Evolutionary conservation across 2,888 invertebrate genomes (phyloP).

Genomic region (Drosophila rellima): DNA sequence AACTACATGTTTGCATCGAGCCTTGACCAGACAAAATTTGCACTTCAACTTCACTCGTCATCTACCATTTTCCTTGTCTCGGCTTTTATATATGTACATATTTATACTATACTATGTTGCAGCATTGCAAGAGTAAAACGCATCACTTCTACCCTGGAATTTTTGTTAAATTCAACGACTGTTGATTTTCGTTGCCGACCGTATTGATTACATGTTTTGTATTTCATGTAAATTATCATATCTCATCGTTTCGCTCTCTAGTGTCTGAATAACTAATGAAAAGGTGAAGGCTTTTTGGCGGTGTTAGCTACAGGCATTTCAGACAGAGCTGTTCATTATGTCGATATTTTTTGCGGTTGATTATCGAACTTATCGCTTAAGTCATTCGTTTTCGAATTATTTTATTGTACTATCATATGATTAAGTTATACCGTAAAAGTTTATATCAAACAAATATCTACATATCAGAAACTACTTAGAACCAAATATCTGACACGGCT

Average conservation of each 20-base stretch:
- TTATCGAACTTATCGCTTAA: constrained; percentile 28
- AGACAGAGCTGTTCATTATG: constrained; percentile 18
- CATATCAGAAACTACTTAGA: neutral
- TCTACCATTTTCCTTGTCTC: constrained; percentile 37
- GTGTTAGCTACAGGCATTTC: constrained; percentile 32
- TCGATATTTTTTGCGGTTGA: neutral
- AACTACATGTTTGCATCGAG: constrained; percentile 4
- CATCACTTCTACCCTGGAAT: constrained; percentile 1
- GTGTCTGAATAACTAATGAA: constrained; percentile 31
- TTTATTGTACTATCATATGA: neutral
- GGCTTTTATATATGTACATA: constrained; percentile 10
- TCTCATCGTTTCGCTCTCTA: constrained; percentile 36
- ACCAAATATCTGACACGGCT: neutral
- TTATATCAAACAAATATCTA: neutral
- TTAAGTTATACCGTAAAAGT: neutral
- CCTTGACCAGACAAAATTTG: constrained; percentile 7
- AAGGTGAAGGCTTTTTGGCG: constrained; percentile 55
- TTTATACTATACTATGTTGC: neutral
- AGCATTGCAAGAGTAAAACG: constrained; percentile 7
- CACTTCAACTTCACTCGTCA: constrained; percentile 14
- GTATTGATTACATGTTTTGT: constrained; percentile 39
- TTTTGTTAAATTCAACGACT: constrained; percentile 14
- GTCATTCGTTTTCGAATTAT: constrained; percentile 14
- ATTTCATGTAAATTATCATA: constrained; percentile 48
- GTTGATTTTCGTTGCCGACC: constrained; percentile 18